phyloP scores from a whole-genome alignment of 2,888 invertebrate species.

The Tachina grossa region DNA sequence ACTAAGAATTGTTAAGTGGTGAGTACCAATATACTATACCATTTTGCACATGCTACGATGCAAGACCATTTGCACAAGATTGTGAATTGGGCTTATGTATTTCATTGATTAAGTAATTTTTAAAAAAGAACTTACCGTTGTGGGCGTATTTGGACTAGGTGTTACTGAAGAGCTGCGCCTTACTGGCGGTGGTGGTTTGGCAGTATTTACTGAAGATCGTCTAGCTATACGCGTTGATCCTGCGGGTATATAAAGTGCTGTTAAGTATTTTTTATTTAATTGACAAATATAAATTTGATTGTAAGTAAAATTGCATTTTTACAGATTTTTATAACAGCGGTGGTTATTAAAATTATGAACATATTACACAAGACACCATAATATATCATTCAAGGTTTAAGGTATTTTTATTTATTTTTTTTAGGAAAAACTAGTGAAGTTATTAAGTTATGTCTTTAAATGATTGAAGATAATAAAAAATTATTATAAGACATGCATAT shows the following conservation, averaged over 20 bases:
- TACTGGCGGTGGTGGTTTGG: constrained; percentile 92
- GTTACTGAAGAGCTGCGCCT: constrained; percentile 89
- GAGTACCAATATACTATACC: too few relatives aligned
- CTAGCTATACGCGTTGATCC: constrained; percentile 82
- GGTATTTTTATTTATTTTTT: constrained; percentile 15
- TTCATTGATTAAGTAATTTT: neutral
- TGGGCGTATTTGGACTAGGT: constrained; percentile 80
- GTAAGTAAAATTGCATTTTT: constrained; percentile 37
- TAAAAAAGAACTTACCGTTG: constrained; percentile 77
- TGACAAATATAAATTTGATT: neutral
- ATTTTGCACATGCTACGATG: too few relatives aligned
- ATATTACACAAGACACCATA: constrained; percentile 74
- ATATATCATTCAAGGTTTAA: constrained; percentile 58
- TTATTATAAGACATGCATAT: neutral
- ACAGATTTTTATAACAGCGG: constrained; percentile 48
- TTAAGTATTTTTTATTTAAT: constrained; percentile 20
- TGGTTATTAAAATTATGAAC: constrained; percentile 70
- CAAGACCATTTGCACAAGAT: too few relatives aligned
- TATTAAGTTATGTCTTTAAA: constrained; percentile 2
- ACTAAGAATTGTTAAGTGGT: too few relatives aligned
- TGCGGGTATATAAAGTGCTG: constrained; percentile 38
- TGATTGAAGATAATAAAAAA: constrained; percentile 28
- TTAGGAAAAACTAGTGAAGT: neutral
- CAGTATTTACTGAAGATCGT: constrained; percentile 82
- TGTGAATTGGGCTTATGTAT: too few relatives aligned